These are phyloP conservation scores for Ataeniobius toweri DNA, from an alignment of 2,797 vertebrate species.

Conservation along the genomic window DNA sequence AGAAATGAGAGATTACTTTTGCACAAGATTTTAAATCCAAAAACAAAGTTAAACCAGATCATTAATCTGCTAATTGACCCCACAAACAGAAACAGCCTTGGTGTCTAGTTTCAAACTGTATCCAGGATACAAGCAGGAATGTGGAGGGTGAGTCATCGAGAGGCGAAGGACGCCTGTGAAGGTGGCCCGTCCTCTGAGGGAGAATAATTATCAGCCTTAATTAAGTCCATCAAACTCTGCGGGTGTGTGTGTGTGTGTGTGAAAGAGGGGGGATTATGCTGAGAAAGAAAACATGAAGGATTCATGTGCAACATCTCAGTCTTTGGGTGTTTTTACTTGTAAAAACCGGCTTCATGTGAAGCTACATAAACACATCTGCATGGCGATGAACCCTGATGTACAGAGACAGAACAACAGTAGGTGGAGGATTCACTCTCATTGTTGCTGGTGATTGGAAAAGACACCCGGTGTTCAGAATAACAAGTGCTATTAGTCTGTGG, in stretches of 20 bases:
- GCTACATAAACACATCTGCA: background rate
- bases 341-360: background rate
- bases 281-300: background rate
- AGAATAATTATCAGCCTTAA: constrained; percentile 68
- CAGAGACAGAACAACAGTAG: constrained; percentile 8
- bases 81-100: background rate
- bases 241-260: constrained; percentile 12
- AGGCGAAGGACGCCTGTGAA: constrained; percentile 42
- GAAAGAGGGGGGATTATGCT: constrained; percentile 5
- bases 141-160: constrained; percentile 50
- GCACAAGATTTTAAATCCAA: background rate
- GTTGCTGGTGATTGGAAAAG: background rate
- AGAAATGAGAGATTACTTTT: background rate
- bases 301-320: background rate
- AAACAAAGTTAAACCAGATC: background rate
- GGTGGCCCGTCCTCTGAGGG: constrained; percentile 46
- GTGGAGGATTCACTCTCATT: background rate
- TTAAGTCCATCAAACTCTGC: constrained; percentile 52
- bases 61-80: too few relatives aligned
- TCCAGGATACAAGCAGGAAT: constrained; percentile 60
- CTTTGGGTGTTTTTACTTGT: constrained; percentile 9
- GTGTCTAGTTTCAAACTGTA: constrained; percentile 32
- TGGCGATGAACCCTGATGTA: constrained; percentile 4
- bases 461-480: constrained; percentile 1
- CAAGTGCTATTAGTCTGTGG: background rate